Percentiles rank a stretch among this genome's conserved stretches.
Conservation (phyloP, 2,797 vertebrate species). For the Phoeniculus purpureus region DNA sequence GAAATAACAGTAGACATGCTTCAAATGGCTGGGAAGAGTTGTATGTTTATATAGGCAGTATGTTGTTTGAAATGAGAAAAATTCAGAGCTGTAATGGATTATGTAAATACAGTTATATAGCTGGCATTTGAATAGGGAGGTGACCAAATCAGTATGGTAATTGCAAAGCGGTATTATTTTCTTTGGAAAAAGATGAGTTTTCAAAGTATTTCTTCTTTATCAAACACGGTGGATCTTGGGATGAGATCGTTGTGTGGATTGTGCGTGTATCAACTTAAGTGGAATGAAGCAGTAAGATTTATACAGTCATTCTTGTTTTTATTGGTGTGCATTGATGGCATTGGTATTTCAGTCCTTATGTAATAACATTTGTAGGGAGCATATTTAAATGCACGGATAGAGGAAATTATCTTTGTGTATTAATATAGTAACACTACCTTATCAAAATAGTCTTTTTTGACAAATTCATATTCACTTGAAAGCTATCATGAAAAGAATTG, state of each 20-base stretch:
- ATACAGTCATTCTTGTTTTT: not conserved
- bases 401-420: not conserved
- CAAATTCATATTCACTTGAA: not conserved
- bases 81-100: not conserved
- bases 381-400: not conserved
- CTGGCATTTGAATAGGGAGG: not conserved
- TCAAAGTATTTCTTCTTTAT: not conserved
- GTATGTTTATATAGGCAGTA: not conserved
- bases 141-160: not conserved
- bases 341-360: not conserved
- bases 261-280: not conserved
- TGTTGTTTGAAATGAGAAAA: conserved; percentile 4
- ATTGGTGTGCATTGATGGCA: fast-evolving
- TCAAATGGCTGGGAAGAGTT: not conserved
- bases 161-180: not conserved
- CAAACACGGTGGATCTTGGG: not conserved
- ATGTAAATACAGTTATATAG: not conserved
- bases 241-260: not conserved
- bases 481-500: not conserved
- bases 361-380: not conserved
- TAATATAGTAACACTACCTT: not conserved
- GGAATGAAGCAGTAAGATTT: not conserved
- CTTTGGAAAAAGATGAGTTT: not conserved
- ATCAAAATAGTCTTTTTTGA: not conserved
- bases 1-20: not conserved